Conservation (phyloP, 2,888 invertebrate genomes). For the Pegoplata infirma region DNA sequence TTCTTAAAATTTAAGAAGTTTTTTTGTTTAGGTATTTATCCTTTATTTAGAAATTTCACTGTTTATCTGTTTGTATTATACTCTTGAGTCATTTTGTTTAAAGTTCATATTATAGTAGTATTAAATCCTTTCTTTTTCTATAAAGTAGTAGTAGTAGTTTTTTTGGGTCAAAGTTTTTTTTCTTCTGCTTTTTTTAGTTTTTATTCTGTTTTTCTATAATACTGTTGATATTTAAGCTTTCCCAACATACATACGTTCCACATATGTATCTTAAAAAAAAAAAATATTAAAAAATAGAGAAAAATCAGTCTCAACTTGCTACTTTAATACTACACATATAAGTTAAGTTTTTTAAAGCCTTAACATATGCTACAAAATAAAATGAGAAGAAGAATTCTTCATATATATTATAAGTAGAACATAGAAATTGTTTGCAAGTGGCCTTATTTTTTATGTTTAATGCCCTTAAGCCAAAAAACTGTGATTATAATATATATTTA, state of each 20-base stretch:
- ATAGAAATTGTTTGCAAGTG: constrained; percentile 53
- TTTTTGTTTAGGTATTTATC: too few relatives aligned
- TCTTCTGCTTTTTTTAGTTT: not conserved
- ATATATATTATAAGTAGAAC: constrained; percentile 32
- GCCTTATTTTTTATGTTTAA: constrained; percentile 56
- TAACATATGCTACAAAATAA: not conserved
- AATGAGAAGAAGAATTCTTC: not conserved
- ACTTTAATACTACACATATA: not conserved
- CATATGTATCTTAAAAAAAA: too few relatives aligned
- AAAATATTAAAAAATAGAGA: too few relatives aligned
- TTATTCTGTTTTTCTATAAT: not conserved
- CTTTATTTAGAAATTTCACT: too few relatives aligned
- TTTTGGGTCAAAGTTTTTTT: not conserved
- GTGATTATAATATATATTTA: constrained; percentile 49
- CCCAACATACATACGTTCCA: constrained; percentile 1
- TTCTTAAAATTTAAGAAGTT: too few relatives aligned
- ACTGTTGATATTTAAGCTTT: constrained; percentile 38
- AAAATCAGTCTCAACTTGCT: constrained; percentile 17
- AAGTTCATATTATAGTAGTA: not conserved
- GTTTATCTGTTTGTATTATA: too few relatives aligned
- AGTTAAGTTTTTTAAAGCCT: not conserved
- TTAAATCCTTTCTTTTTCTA: not conserved
- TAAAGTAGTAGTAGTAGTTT: not conserved
- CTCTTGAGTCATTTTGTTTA: not conserved
- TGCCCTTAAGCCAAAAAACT: constrained; percentile 57